Conservation (phyloP, 2,888 invertebrate genomes). For the Drosophila tanythrix region DNA sequence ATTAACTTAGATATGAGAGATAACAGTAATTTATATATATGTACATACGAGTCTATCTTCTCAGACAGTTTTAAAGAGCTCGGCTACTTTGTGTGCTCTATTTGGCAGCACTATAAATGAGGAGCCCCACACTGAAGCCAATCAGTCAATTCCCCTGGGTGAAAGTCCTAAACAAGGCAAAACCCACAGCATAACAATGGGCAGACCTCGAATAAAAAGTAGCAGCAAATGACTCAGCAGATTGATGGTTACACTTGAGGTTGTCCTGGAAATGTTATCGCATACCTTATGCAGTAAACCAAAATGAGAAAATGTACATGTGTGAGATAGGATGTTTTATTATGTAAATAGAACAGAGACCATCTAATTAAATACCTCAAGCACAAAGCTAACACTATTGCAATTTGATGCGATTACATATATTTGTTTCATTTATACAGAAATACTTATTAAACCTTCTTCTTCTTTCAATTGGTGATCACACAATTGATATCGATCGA, state of each 20-base stretch:
- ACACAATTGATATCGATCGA: no score
- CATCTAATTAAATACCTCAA: not conserved
- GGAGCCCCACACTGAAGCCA: slow-evolving; percentile 52
- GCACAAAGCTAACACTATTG: not conserved
- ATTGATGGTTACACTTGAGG: slow-evolving; percentile 17
- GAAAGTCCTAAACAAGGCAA: slow-evolving; percentile 53
- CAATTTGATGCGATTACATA: not conserved
- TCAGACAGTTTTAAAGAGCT: not conserved
- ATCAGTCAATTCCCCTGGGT: slow-evolving; percentile 61
- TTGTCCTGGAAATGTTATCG: slow-evolving; percentile 2
- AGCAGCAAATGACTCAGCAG: slow-evolving; percentile 31
- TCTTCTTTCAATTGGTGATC: no score
- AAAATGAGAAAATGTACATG: not conserved
- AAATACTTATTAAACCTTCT: not conserved
- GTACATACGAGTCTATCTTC: not conserved
- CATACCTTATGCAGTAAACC: not conserved
- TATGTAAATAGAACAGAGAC: not conserved
- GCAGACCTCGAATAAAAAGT: not conserved
- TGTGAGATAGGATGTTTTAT: not conserved
- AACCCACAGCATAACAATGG: slow-evolving; percentile 43
- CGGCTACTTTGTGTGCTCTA: not conserved
- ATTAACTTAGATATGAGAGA: not conserved
- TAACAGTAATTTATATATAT: not conserved
- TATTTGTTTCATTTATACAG: not conserved
- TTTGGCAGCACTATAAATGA: slow-evolving; percentile 18